Conservation (phyloP, 2,113 vertebrate genomes). For the Arothron firmamentum region DNA sequence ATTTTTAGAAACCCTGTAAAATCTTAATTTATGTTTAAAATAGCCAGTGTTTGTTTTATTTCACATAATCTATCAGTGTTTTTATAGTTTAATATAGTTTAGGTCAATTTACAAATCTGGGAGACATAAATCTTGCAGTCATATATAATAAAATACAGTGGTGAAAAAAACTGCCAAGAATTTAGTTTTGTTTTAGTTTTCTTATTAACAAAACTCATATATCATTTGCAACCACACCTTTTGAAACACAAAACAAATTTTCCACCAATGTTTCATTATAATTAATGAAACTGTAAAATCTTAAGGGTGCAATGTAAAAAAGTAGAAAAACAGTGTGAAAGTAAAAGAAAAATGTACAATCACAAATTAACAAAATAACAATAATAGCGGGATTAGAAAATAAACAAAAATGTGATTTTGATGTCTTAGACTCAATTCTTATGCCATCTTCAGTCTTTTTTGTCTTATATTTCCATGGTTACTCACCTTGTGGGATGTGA, state of each 20-base stretch:
- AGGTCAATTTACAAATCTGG: background rate
- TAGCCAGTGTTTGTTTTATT: no score
- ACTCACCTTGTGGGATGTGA: constrained; percentile 88
- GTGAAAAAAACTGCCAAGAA: no score
- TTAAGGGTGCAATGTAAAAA: no score
- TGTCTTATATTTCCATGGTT: background rate
- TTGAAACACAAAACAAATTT: background rate
- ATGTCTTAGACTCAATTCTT: no score
- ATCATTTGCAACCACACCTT: background rate
- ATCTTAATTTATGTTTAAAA: no score
- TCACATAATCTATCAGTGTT: background rate
- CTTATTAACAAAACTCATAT: no score
- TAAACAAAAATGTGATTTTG: background rate
- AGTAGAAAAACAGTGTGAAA: background rate
- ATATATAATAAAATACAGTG: no score
- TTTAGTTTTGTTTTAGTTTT: no score
- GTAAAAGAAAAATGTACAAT: background rate
- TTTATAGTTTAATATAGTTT: background rate
- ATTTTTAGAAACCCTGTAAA: no score
- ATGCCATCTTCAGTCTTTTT: no score
- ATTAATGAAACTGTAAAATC: background rate
- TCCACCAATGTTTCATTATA: background rate
- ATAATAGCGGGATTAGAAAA: background rate
- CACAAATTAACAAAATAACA: background rate
- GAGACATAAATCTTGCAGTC: no score